These are phyloP conservation scores for Eledone cirrhosa DNA, from an alignment of 2,888 invertebrate species.

Conservation along the genomic window DNA sequence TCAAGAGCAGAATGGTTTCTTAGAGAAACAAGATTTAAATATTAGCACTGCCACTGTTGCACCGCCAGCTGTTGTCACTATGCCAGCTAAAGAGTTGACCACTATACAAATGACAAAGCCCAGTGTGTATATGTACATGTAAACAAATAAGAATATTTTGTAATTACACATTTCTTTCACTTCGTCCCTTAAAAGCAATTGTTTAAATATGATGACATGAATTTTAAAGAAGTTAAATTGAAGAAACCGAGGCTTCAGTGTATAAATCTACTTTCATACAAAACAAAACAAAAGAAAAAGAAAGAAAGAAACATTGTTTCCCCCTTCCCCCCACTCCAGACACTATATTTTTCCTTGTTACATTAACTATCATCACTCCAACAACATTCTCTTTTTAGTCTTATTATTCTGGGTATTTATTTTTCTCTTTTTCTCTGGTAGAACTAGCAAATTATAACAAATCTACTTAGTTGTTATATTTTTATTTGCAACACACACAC, in stretches of 20 bases:
- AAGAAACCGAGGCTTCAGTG: background rate
- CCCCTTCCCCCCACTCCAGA: background rate
- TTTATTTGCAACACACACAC: background rate
- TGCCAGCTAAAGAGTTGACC: conserved; percentile 10
- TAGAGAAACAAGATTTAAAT: conserved; percentile 10
- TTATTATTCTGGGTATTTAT: no score
- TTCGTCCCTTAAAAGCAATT: conserved; percentile 10
- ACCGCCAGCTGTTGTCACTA: background rate
- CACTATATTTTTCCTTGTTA: background rate
- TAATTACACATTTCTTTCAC: background rate
- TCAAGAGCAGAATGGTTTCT: conserved; percentile 25
- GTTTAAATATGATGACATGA: background rate
- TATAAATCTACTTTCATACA: background rate
- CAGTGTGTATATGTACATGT: conserved; percentile 27
- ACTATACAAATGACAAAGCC: conserved; percentile 7
- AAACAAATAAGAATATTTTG: conserved; percentile 6
- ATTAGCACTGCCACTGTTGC: conserved; percentile 15
- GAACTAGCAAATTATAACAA: no score
- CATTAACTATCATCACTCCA: background rate
- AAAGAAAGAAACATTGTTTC: background rate
- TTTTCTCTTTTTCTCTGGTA: no score
- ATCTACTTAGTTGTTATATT: no score
- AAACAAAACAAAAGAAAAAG: background rate
- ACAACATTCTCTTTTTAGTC: no score
- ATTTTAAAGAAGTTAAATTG: background rate